phyloP scores from a whole-genome alignment of 2,888 invertebrate species.

The Fragum whitleyi region DNA sequence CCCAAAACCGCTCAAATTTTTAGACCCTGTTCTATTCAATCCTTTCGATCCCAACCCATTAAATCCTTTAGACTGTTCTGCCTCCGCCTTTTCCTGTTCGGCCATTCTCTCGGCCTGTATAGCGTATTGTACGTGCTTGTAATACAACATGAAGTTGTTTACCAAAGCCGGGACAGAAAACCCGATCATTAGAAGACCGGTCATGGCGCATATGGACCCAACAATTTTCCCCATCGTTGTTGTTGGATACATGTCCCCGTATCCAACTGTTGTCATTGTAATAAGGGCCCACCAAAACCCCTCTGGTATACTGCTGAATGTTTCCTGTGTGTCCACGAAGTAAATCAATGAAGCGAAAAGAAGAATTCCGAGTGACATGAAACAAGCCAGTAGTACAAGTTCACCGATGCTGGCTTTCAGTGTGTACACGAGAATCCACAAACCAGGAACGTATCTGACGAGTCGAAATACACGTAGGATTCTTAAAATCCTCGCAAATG shows the following conservation, averaged over 20 bases:
- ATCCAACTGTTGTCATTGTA: conserved; percentile 83
- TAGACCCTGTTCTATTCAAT: not conserved
- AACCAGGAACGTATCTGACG: conserved; percentile 77
- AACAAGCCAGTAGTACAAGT: conserved; percentile 76
- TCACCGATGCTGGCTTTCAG: conserved; percentile 80
- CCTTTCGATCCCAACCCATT: too few relatives aligned
- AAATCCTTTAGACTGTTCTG: not conserved
- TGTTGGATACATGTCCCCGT: conserved; percentile 81
- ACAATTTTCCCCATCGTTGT: conserved; percentile 75
- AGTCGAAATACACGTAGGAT: conserved; percentile 79
- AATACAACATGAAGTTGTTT: conserved; percentile 81
- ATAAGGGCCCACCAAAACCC: conserved; percentile 82
- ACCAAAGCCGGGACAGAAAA: conserved; percentile 82
- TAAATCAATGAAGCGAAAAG: conserved; percentile 81
- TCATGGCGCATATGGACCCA: conserved; percentile 77
- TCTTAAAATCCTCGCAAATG: conserved; percentile 72
- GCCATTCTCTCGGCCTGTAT: conserved; percentile 54
- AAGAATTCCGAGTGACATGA: conserved; percentile 81
- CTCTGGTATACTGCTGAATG: conserved; percentile 77
- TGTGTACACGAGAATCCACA: conserved; percentile 82
- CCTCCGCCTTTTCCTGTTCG: conserved; percentile 13
- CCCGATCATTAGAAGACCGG: conserved; percentile 79
- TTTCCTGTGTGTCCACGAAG: conserved; percentile 75
- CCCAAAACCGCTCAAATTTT: not conserved
- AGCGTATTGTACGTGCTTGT: conserved; percentile 76